Evolutionary conservation across 2,797 vertebrate species (phyloP).

Genomic region (Semotilus atromaculatus): DNA sequence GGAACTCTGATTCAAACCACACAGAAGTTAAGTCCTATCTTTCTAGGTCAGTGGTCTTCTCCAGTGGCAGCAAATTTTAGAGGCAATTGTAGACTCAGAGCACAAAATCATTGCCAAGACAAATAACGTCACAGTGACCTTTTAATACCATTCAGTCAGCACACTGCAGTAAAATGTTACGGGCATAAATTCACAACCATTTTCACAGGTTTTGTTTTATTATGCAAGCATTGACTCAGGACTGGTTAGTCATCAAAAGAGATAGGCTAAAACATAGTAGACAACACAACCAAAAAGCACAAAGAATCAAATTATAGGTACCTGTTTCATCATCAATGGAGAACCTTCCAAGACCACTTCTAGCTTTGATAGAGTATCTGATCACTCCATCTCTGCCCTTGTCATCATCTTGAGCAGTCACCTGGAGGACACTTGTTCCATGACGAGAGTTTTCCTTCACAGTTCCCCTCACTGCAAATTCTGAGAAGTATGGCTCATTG

Average conservation of each 20-base stretch:
- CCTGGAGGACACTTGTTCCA: slow-evolving; percentile 88
- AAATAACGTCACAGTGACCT: slow-evolving; percentile 45
- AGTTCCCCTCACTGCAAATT: slow-evolving; percentile 87
- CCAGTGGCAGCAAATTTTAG: slow-evolving; percentile 11
- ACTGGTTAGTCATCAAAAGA: background rate
- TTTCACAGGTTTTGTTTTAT: slow-evolving; percentile 15
- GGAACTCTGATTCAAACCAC: slow-evolving; percentile 31
- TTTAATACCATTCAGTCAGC: slow-evolving; percentile 42
- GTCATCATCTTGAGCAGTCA: slow-evolving; percentile 91
- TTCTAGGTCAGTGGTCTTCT: slow-evolving; percentile 52
- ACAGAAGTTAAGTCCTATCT: slow-evolving; percentile 47
- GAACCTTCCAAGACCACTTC: slow-evolving; percentile 92
- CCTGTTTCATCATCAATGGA: slow-evolving; percentile 96
- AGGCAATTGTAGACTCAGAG: slow-evolving; percentile 43
- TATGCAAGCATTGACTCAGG: background rate
- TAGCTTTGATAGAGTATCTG: slow-evolving; percentile 90
- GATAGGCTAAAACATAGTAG: slow-evolving; percentile 10
- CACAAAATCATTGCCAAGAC: slow-evolving; percentile 42
- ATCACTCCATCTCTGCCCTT: slow-evolving; percentile 87
- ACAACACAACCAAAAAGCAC: background rate
- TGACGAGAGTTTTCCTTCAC: slow-evolving; percentile 92
- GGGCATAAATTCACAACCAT: slow-evolving; percentile 19
- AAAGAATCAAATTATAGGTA: slow-evolving; percentile 68
- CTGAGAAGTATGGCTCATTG: slow-evolving; percentile 85
- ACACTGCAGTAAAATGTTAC: slow-evolving; percentile 37